phyloP scores from a whole-genome alignment of 2,797 vertebrate species.

The Leuciscus waleckii region DNA sequence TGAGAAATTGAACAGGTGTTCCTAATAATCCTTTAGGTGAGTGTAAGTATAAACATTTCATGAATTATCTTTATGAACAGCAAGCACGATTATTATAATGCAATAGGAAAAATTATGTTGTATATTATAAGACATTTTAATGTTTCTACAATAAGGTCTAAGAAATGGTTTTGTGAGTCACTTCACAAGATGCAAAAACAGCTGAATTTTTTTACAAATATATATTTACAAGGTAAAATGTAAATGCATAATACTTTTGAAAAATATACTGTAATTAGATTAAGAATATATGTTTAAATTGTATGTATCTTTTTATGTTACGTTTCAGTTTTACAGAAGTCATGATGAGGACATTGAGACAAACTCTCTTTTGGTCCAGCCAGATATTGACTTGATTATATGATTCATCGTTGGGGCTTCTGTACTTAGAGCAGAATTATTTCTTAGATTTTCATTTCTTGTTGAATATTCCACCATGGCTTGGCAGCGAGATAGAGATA shows the following conservation, averaged over 20 bases:
- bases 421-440: background rate
- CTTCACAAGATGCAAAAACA: background rate
- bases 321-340: background rate
- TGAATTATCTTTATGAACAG: background rate
- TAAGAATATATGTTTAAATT: background rate
- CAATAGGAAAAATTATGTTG: background rate
- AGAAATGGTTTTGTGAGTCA: background rate
- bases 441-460: background rate
- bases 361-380: background rate
- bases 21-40: no score
- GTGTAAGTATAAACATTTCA: background rate
- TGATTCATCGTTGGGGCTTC: background rate
- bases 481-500: conserved; percentile 2
- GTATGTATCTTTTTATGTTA: background rate
- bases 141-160: background rate
- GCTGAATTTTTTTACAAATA: no score
- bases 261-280: background rate
- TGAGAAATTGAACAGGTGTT: no score
- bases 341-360: background rate
- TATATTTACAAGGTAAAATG: background rate
- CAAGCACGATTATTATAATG: background rate
- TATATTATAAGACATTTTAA: background rate
- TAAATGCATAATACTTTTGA: background rate
- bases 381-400: background rate
- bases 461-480: conserved; percentile 8